Base-by-base conservation (phyloP, 1,140 invertebrate species). In the Copidosoma floridanum region DNA sequence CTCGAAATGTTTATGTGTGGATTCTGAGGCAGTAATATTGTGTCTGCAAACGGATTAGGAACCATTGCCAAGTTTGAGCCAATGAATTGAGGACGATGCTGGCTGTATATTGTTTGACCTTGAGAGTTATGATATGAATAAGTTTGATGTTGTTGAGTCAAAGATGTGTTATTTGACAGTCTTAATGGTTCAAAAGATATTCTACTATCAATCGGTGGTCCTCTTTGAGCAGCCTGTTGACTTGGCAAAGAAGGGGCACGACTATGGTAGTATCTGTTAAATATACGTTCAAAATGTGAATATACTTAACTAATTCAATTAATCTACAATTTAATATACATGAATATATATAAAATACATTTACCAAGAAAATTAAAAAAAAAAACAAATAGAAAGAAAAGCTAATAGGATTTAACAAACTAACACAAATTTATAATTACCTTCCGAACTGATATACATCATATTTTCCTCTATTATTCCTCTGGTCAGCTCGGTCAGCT, bases 191-290 rank as follows among this genome's bases (percentile, higher is more conserved):
- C 70, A 64, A 70, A 76, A 10, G 69, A 66, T 5, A 72, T 63
- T 35, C 70, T 61, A 18, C 70, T 69, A 38, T 76, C 73, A 26
- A 76, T 52, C n/a, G 76, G 35, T 12, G 72, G 71, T 43, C 69
- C 66, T 52, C 77, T 68, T n/a, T 68, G 77, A n/a, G 48, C 38
- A 32, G 60, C 62, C 29, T 71, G 71, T 24, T 70, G 74, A 63
- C 67, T 68, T 16, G 67, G 65, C n/a, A 48, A 43, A 2, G 55
- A 37, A 26, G 55, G 62, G 18, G 32, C 29, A 55, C 20, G 53
- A 37, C 55, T 52, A 52, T 66, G 51, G 61, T 65, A 58, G 48
- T 62, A 70, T 51, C 64, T 67, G 29, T 3, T 50, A 57, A 40
- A 21, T 51, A 32, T 23, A 38, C n/a, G 38, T 24, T 26, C 14